These are phyloP conservation scores for Axinella damicornis DNA, from an alignment of 37 sponge, comb jelly and placozoan genomes.

Conservation along the genomic window DNA sequence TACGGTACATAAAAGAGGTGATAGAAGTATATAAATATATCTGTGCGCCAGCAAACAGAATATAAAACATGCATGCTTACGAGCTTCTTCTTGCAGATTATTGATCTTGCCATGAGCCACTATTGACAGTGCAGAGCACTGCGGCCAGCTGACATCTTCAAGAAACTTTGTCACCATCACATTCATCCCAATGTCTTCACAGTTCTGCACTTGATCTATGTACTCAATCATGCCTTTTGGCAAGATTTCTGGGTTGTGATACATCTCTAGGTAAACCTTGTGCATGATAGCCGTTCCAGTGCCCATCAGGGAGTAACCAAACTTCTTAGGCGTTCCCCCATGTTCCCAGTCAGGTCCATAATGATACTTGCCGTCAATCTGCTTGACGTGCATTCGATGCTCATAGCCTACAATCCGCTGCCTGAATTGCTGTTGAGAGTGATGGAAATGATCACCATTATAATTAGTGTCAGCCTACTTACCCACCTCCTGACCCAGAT, in stretches of 20 bases:
- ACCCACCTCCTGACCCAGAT: too few relatives aligned
- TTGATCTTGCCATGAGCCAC: background rate
- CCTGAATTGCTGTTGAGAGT: conserved; percentile 19
- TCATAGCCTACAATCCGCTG: conserved; percentile 44
- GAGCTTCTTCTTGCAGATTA: background rate
- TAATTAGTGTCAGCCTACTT: too few relatives aligned
- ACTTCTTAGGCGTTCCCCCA: background rate
- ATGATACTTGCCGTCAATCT: background rate
- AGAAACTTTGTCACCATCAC: conserved; percentile 43
- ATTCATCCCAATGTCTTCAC: conserved; percentile 47
- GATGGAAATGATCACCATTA: too few relatives aligned
- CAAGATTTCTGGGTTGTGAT: background rate
- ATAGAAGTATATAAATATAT: too few relatives aligned
- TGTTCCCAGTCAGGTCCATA: conserved; percentile 6
- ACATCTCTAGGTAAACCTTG: conserved; percentile 48
- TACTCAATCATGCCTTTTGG: conserved; percentile 33
- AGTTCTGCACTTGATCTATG: conserved; percentile 25
- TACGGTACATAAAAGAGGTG: too few relatives aligned
- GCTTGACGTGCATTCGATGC: background rate
- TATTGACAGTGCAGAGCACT: conserved; percentile 9
- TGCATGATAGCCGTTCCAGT: conserved; percentile 10
- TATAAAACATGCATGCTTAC: background rate
- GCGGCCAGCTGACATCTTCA: conserved; percentile 19
- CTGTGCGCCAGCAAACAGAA: too few relatives aligned
- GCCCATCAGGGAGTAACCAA: conserved; percentile 16